phyloP scores from a whole-genome alignment of 2,888 invertebrate genomes.

The Temnothorax rugatulus region DNA sequence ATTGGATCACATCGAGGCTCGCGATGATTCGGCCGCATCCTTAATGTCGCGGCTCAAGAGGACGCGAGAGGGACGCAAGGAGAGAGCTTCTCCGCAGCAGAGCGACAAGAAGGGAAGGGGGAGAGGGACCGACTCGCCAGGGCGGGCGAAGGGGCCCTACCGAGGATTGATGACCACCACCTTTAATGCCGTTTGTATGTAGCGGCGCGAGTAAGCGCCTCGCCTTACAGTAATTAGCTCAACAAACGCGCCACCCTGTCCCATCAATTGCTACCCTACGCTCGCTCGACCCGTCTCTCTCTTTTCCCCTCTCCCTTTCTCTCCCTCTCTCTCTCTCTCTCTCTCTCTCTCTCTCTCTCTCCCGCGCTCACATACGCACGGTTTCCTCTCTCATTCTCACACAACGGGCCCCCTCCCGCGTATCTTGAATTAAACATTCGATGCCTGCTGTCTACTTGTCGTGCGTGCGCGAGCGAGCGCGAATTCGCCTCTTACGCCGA shows the following conservation, averaged over 20 bases:
- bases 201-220: constrained; percentile 85
- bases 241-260: constrained; percentile 86
- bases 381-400: constrained; percentile 45
- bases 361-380: constrained; percentile 51
- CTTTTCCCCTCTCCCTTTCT: background rate
- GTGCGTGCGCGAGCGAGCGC: constrained; percentile 68
- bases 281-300: constrained; percentile 60
- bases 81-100: constrained; percentile 35
- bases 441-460: constrained; percentile 84
- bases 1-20: background rate
- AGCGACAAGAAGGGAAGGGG: background rate
- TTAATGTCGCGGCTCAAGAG: constrained; percentile 5
- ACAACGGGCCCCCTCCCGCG: constrained; percentile 67
- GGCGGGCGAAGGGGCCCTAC: constrained; percentile 76
- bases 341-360: constrained; percentile 14
- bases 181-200: constrained; percentile 86
- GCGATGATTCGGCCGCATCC: constrained; percentile 16
- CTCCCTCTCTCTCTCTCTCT: constrained; percentile 11
- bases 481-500: constrained; percentile 74
- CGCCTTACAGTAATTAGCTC: constrained; percentile 86
- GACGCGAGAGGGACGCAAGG: background rate
- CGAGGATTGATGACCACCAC: constrained; percentile 84
- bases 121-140: constrained; percentile 65
- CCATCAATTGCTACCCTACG: constrained; percentile 86
- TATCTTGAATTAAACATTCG: constrained; percentile 86